Evolutionary conservation across 1,140 invertebrate genomes (phyloP).

Genomic region (Globodera ellingtonae): DNA sequence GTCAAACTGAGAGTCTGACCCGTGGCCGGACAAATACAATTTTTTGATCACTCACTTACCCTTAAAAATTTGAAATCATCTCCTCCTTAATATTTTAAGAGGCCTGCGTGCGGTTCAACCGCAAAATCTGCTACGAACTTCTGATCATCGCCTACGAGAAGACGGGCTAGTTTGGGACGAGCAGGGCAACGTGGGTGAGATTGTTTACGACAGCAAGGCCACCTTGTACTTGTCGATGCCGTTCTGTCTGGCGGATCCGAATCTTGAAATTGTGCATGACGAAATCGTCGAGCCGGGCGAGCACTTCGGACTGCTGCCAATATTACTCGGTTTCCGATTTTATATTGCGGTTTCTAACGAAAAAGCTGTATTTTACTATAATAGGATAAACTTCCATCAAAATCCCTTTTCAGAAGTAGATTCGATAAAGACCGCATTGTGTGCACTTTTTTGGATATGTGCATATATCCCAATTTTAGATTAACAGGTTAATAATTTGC

Average conservation of each 20-base stretch:
- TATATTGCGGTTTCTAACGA: too few relatives aligned
- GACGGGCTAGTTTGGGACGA: slow-evolving; percentile 31
- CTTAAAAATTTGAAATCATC: neutral
- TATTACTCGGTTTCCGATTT: slow-evolving; percentile 18
- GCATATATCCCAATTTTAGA: slow-evolving; percentile 35
- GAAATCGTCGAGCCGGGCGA: slow-evolving; percentile 23
- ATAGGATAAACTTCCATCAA: neutral
- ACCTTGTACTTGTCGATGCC: slow-evolving; percentile 41
- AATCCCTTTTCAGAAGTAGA: neutral
- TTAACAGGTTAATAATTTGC: slow-evolving; percentile 34
- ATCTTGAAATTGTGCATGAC: slow-evolving; percentile 28
- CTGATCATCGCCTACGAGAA: slow-evolving; percentile 37
- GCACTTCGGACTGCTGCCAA: slow-evolving; percentile 30
- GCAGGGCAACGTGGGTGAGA: slow-evolving; percentile 26
- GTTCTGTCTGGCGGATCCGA: slow-evolving; percentile 22
- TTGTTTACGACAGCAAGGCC: slow-evolving; percentile 39
- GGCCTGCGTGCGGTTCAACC: slow-evolving; percentile 38
- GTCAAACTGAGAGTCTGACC: slow-evolving; percentile 27
- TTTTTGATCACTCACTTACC: too few relatives aligned
- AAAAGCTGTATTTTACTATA: neutral
- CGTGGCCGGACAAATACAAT: slow-evolving; percentile 40
- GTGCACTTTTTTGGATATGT: slow-evolving; percentile 42
- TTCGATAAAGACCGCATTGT: slow-evolving; percentile 43
- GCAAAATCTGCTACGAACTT: slow-evolving; percentile 42
- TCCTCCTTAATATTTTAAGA: slow-evolving; percentile 22